phyloP scores from a whole-genome alignment of 2,113 vertebrate genomes.

The Columba janthina region DNA sequence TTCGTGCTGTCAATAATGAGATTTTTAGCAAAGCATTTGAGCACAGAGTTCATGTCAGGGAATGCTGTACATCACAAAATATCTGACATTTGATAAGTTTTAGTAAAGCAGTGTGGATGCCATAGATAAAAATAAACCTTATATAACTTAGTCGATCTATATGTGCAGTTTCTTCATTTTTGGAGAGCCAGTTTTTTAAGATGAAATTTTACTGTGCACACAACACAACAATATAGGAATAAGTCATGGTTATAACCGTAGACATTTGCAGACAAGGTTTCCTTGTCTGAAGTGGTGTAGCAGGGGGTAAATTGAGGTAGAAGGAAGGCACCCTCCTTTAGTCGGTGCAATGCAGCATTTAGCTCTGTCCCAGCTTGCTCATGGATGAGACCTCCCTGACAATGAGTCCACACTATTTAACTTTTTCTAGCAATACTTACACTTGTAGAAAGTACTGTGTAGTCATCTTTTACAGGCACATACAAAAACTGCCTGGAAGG shows the following conservation, averaged over 20 bases:
- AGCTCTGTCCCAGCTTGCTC: neutral
- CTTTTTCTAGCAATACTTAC: neutral
- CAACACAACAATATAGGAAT: neutral
- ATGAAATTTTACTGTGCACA: neutral
- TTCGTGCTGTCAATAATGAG: neutral
- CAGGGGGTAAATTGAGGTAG: neutral
- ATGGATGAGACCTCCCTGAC: neutral
- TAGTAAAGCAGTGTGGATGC: neutral
- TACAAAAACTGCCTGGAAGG: neutral
- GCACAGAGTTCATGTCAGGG: neutral
- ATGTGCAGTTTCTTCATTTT: neutral
- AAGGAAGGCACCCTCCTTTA: neutral
- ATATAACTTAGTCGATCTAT: neutral
- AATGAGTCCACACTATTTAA: neutral
- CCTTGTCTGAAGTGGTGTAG: neutral
- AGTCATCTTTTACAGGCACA: neutral
- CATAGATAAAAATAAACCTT: neutral
- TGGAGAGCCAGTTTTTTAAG: neutral
- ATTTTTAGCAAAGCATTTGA: neutral
- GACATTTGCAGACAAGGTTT: neutral
- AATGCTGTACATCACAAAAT: neutral
- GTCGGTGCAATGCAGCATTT: slow-evolving; percentile 30
- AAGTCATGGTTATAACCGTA: neutral
- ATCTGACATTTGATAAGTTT: neutral
- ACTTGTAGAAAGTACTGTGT: neutral